These are phyloP conservation scores for Dusona sp. DNA, from an alignment of 2,888 invertebrate genomes.

Conservation along the genomic window DNA sequence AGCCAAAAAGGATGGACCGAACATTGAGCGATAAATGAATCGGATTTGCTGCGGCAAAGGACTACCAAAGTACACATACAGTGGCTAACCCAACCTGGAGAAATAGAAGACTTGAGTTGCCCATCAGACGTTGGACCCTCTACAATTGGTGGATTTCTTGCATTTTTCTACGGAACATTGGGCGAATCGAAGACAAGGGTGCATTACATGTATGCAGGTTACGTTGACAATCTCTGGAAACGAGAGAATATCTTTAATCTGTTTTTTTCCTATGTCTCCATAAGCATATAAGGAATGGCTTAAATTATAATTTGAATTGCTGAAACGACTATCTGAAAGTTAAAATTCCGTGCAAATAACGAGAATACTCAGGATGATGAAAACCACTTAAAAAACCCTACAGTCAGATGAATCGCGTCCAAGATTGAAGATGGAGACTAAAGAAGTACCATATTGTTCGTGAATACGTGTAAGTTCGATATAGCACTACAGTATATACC, in stretches of 20 bases:
- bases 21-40: constrained; percentile 71
- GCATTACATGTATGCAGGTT: background rate
- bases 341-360: background rate
- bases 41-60: constrained; percentile 43
- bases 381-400: background rate
- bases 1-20: constrained; percentile 45
- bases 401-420: background rate
- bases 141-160: background rate
- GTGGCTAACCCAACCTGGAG: constrained; percentile 39
- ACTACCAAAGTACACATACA: constrained; percentile 31
- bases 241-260: background rate
- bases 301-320: background rate
- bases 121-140: background rate
- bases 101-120: constrained; percentile 36
- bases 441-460: background rate
- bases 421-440: background rate
- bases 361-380: background rate
- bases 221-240: background rate
- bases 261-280: background rate
- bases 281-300: background rate
- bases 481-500: background rate
- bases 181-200: background rate
- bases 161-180: background rate
- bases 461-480: background rate
- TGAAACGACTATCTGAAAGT: background rate